Evolutionary conservation across 1,140 invertebrate species (phyloP).

Genomic region (Drosophila mayri): DNA sequence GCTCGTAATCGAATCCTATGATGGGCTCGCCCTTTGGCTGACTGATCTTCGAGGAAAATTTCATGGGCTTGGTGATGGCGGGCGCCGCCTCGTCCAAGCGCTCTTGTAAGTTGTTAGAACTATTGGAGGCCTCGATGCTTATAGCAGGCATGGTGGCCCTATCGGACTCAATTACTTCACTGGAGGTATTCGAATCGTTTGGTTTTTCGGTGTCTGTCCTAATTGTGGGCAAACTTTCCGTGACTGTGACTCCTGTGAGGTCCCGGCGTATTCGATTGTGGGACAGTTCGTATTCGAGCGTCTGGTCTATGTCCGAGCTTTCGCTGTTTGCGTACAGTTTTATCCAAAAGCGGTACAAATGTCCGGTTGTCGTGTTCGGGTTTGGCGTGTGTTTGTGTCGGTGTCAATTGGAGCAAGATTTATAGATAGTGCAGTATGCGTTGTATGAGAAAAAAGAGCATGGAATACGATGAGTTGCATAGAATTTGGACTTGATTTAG

Average conservation of each 20-base stretch:
- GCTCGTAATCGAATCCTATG: conserved; percentile 34
- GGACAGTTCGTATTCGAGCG: conserved; percentile 55
- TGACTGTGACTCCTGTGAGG: conserved; percentile 11
- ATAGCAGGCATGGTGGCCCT: background rate
- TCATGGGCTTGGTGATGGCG: conserved; percentile 6
- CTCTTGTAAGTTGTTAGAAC: conserved; percentile 51
- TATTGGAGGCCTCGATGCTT: conserved; percentile 35
- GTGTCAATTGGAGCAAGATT: conserved; percentile 60
- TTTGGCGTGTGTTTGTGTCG: conserved; percentile 41
- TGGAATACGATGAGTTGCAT: conserved; percentile 67
- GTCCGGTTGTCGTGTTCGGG: conserved; percentile 48
- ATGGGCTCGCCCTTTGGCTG: conserved; percentile 2
- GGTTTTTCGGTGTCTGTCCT: conserved; percentile 12
- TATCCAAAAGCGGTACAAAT: conserved; percentile 51
- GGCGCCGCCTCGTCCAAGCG: conserved; percentile 20
- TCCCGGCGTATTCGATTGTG: conserved; percentile 70
- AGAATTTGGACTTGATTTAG: conserved; percentile 56
- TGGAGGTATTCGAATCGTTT: conserved; percentile 52
- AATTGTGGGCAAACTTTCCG: background rate
- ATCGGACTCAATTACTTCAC: conserved; percentile 37
- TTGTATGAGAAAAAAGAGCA: conserved; percentile 72
- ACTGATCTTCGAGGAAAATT: conserved; percentile 64
- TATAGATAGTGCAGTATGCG: conserved; percentile 73
- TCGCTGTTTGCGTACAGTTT: conserved; percentile 80
- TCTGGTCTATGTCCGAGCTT: conserved; percentile 55